Evolutionary conservation across 2,888 invertebrate genomes (phyloP).

Genomic region (Andrena bicolor): DNA sequence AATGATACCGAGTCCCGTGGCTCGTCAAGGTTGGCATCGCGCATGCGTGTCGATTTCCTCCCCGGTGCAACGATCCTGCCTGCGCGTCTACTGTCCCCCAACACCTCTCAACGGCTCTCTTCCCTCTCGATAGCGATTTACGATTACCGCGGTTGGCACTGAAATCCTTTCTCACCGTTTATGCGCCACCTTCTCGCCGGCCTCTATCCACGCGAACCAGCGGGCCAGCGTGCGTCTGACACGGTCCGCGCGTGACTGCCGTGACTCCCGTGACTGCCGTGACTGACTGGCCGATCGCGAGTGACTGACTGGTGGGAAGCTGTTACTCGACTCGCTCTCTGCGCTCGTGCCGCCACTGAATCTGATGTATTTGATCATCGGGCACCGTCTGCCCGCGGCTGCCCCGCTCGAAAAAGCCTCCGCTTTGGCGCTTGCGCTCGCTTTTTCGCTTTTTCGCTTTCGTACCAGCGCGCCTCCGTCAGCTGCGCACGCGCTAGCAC

Average conservation of each 20-base stretch:
- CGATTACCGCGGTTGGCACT: slow-evolving; percentile 11
- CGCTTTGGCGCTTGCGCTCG: slow-evolving; percentile 59
- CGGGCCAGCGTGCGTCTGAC: slow-evolving; percentile 64
- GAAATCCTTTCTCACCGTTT: slow-evolving; percentile 34
- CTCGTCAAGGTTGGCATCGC: background rate
- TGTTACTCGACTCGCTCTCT: slow-evolving; percentile 65
- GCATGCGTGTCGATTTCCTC: slow-evolving; percentile 10
- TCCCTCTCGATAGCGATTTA: slow-evolving; percentile 12
- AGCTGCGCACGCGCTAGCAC: slow-evolving; percentile 11
- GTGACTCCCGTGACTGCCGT: slow-evolving; percentile 74
- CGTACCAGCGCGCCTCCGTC: slow-evolving; percentile 20
- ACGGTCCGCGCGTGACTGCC: slow-evolving; percentile 73
- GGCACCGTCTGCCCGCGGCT: slow-evolving; percentile 56
- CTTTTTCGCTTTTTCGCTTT: slow-evolving; percentile 64
- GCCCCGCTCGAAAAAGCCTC: slow-evolving; percentile 63
- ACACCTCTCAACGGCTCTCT: background rate
- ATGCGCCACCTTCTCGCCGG: slow-evolving; percentile 36
- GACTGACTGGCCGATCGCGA: slow-evolving; percentile 72
- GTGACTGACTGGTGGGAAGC: slow-evolving; percentile 73
- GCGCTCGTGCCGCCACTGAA: slow-evolving; percentile 64
- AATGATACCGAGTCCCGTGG: background rate
- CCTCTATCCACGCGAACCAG: slow-evolving; percentile 59
- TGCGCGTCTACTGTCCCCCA: background rate
- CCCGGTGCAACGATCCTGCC: slow-evolving; percentile 1
- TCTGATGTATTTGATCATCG: slow-evolving; percentile 73